Conservation (phyloP, 2,797 vertebrate genomes). For the Rhinogobio ventralis region DNA sequence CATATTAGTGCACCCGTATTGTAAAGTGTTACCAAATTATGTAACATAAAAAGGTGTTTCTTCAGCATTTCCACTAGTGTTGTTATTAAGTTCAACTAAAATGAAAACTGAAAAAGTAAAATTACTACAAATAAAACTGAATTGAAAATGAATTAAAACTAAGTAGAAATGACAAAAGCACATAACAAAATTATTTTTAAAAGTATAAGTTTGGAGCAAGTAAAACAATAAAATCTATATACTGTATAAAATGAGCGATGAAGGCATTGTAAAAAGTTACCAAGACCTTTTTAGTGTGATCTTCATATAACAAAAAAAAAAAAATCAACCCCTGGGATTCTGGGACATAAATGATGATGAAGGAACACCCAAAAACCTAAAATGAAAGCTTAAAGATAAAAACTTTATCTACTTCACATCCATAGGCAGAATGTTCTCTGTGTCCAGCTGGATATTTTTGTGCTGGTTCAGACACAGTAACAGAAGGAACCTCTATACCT, state of each 20-base stretch:
- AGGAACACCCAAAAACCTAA: neutral
- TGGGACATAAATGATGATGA: neutral
- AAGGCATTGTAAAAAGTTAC: neutral
- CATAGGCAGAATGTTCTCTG: conserved; percentile 74
- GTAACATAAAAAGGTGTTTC: neutral
- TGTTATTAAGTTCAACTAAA: neutral
- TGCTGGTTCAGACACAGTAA: conserved; percentile 65
- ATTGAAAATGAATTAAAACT: neutral
- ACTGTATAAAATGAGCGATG: neutral
- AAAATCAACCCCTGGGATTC: neutral
- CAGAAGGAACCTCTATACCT: conserved; percentile 71
- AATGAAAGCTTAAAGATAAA: neutral
- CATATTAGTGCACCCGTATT: no score
- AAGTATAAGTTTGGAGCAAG: neutral
- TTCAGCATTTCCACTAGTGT: neutral
- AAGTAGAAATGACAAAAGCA: neutral
- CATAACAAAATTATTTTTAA: neutral
- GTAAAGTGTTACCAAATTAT: no score
- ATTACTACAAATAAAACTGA: neutral
- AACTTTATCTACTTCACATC: neutral
- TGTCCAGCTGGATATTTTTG: conserved; percentile 86
- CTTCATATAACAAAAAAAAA: neutral
- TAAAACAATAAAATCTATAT: neutral
- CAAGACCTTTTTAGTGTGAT: neutral
- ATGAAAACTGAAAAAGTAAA: neutral